Percentiles rank a stretch among this genome's conserved stretches.
These are phyloP conservation scores for Euborellia annulipes DNA, from an alignment of 1,140 invertebrate species.

Conservation along the genomic window DNA sequence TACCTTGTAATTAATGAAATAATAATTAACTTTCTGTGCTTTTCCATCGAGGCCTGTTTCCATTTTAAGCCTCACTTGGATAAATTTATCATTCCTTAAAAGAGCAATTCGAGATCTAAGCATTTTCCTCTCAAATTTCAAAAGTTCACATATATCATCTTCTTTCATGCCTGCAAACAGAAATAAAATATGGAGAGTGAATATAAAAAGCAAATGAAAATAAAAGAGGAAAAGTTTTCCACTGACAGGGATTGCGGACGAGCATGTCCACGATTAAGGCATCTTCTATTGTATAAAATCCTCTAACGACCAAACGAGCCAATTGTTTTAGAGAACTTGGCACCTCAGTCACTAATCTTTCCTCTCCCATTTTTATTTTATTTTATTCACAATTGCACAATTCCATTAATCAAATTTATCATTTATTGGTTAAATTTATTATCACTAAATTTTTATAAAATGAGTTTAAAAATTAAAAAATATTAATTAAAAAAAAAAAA, in stretches of 20 bases:
- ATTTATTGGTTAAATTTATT: no score
- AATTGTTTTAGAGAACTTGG: conserved; percentile 82
- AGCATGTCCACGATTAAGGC: conserved; percentile 88
- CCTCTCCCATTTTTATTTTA: conserved; percentile 21
- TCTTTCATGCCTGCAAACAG: conserved; percentile 70
- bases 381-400: no score
- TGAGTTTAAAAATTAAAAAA: no score
- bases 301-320: conserved; percentile 73
- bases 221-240: conserved; percentile 8
- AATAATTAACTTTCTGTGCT: conserved; percentile 92
- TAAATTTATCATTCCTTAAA: conserved; percentile 83
- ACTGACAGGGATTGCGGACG: conserved; percentile 77
- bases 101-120: conserved; percentile 69
- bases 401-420: no score
- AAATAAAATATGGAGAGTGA: conserved; percentile 9
- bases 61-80: conserved; percentile 83
- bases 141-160: conserved; percentile 83
- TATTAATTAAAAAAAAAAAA: no score
- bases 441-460: no score
- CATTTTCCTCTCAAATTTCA: conserved; percentile 93
- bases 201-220: conserved; percentile 4
- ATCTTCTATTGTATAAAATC: conserved; percentile 89
- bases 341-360: conserved; percentile 57
- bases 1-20: conserved; percentile 92
- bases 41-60: conserved; percentile 91